Percentiles rank a stretch among this genome's conserved stretches.
Conservation (phyloP, 2,888 invertebrate genomes). For the Phorcus lineatus region DNA sequence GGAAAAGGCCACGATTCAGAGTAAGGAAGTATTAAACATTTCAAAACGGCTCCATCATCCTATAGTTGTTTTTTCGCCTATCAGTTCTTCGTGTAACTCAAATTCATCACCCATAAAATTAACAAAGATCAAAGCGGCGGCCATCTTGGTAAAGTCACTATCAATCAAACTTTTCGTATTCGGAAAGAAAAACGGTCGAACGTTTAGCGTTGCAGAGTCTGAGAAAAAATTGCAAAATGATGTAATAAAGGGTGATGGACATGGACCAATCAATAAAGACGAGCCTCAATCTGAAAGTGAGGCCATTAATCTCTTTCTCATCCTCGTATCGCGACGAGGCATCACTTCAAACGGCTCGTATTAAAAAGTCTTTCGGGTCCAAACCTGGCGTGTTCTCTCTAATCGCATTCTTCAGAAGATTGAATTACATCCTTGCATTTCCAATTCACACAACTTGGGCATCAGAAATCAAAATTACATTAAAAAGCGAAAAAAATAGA, state of each 20-base stretch:
- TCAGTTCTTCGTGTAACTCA: neutral
- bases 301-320: neutral
- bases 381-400: neutral
- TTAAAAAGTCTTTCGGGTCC: neutral
- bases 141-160: neutral
- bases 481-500: neutral
- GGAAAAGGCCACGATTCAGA: too few relatives aligned
- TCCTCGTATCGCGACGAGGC: neutral
- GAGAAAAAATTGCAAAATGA: neutral
- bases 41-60: too few relatives aligned
- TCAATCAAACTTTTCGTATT: neutral
- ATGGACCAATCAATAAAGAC: neutral
- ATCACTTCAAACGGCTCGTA: neutral
- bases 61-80: too few relatives aligned
- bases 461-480: conserved; percentile 4
- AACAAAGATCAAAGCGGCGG: neutral
- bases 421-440: neutral
- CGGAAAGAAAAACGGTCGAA: neutral
- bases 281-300: neutral
- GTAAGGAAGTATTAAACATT: too few relatives aligned
- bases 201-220: neutral
- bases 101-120: conserved; percentile 1
- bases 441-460: neutral
- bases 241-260: neutral
- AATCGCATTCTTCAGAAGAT: neutral